Evolutionary conservation across 1,140 invertebrate genomes (phyloP).

Genomic region (Neodiprion virginianus): DNA sequence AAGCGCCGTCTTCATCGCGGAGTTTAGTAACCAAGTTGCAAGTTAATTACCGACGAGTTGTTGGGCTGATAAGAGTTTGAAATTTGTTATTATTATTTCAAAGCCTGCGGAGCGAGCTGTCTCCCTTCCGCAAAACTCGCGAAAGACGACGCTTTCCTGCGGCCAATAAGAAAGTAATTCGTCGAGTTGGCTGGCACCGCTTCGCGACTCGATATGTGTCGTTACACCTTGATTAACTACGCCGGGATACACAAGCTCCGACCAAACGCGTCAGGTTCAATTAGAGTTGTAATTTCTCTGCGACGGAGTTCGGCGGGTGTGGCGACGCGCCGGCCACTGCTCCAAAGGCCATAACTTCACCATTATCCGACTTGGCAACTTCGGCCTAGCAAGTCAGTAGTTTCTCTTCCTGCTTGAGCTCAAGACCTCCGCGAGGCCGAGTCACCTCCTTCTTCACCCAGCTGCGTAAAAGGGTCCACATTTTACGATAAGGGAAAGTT

Average conservation of each 20-base stretch:
- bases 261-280: conserved; percentile 5
- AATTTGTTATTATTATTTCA: conserved; percentile 3
- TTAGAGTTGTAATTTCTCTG: conserved; percentile 5
- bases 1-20: neutral
- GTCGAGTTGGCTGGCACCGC: too few relatives aligned
- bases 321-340: neutral
- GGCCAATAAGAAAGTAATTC: too few relatives aligned
- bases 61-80: neutral
- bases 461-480: conserved; percentile 14
- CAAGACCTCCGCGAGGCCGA: neutral
- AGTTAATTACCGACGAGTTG: conserved; percentile 1
- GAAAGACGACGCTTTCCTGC: too few relatives aligned
- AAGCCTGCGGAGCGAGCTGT: neutral
- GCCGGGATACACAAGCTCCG: neutral
- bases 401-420: conserved; percentile 9
- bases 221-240: too few relatives aligned
- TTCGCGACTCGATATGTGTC: too few relatives aligned
- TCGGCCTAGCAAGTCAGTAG: neutral
- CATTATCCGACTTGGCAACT: conserved; percentile 13
- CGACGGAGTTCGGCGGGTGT: neutral
- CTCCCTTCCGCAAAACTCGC: too few relatives aligned
- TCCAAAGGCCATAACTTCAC: conserved; percentile 11
- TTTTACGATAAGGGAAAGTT: conserved; percentile 7
- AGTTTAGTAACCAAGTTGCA: conserved; percentile 1
- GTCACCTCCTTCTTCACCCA: conserved; percentile 9